Evolutionary conservation across 1,140 invertebrate species (phyloP).

Genomic region (Cotesia glomerata): DNA sequence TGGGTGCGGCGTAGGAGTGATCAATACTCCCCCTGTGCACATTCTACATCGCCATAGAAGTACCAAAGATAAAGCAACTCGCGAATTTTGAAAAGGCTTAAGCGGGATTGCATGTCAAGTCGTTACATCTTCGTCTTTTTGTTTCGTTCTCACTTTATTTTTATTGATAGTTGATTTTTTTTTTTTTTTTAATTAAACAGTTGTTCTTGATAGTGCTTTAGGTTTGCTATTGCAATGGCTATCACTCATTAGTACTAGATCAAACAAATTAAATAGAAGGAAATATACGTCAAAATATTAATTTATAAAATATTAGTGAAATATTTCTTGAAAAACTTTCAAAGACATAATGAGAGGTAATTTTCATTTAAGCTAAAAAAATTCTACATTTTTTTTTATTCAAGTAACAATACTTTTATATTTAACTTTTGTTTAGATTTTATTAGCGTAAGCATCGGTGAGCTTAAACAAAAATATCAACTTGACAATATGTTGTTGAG

Average conservation of each 20-base stretch:
- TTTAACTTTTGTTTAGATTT: not conserved
- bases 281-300: no score
- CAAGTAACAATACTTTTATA: not conserved
- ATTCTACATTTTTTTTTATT: not conserved
- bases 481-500: not conserved
- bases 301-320: no score
- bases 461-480: not conserved
- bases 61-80: constrained; percentile 50
- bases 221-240: no score
- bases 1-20: constrained; percentile 55
- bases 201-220: not conserved
- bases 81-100: constrained; percentile 31
- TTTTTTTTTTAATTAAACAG: not conserved
- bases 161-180: not conserved
- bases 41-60: constrained; percentile 45
- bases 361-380: no score
- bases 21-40: constrained; percentile 55
- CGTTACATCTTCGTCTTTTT: not conserved
- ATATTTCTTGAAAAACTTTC: no score
- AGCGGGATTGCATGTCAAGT: not conserved
- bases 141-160: not conserved
- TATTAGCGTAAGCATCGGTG: not conserved
- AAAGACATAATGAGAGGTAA: no score
- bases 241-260: no score
- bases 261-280: no score